phyloP scores from a whole-genome alignment of 2,888 invertebrate species.

The Plagodis pulveraria region DNA sequence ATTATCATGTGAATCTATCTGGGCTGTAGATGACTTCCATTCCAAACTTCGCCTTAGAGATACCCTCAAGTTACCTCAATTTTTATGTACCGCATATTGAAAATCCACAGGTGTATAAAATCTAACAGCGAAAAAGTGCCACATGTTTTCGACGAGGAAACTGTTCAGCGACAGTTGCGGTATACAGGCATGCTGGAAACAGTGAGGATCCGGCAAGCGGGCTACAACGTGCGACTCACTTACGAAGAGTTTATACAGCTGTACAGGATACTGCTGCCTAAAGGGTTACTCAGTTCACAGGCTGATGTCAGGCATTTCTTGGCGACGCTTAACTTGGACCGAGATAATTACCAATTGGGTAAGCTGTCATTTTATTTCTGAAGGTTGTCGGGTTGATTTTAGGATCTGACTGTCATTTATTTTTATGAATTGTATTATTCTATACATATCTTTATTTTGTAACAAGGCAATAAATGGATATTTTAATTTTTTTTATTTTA shows the following conservation, averaged over 20 bases:
- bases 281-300: constrained; percentile 94
- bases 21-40: too few species aligned
- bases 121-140: constrained; percentile 97
- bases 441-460: too few species aligned
- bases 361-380: constrained; percentile 22
- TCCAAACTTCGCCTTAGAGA: too few species aligned
- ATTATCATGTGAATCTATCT: too few species aligned
- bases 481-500: too few species aligned
- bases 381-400: too few species aligned
- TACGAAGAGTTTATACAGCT: constrained; percentile 97
- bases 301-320: constrained; percentile 94
- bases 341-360: constrained; percentile 96
- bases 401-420: too few species aligned
- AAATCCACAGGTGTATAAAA: constrained; percentile 92
- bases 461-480: too few species aligned
- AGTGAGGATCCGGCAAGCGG: constrained; percentile 96
- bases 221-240: constrained; percentile 96
- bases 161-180: constrained; percentile 93
- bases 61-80: too few species aligned
- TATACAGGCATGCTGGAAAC: constrained; percentile 99
- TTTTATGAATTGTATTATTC: too few species aligned
- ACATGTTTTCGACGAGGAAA: constrained; percentile 96
- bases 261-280: constrained; percentile 95
- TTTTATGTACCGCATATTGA: not conserved
- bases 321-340: constrained; percentile 92